Evolutionary conservation across 2,888 invertebrate species (phyloP), one percentile per base, ranked within the genome.

Genomic region (Dorcus hopei): DNA sequence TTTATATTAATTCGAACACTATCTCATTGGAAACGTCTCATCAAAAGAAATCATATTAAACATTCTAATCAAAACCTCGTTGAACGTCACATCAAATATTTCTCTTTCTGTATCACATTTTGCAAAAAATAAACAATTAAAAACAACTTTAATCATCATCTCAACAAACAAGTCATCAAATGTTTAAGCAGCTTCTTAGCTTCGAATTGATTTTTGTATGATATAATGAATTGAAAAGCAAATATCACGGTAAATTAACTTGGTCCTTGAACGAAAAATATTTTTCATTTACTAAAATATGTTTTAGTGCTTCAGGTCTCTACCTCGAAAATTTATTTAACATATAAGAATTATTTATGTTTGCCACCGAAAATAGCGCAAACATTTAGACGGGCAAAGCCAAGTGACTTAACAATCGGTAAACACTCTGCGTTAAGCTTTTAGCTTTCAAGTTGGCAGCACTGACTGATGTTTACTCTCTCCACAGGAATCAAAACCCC

Each of bases 401-500:
- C 51, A 52, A 55, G 50, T 50, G 54, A 54, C 54, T 58, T 54
- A 58, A 58, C 58, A 54, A 58, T 53, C 50, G 50, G 58, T 54
- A 53, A 58, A 58, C 58, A 58, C 52, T 23, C 16, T 23, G 59
- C 54, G 59, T 54, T 58, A 53, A 49, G 42, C 45, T 58, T 58
- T 54, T 42, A 53, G 58, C 58, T 58, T 58, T 58, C 49, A 58
- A 52, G 48, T 48, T 57, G 51, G 41, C 49, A 45, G 47, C 38
- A 47, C 55, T 55, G 52, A 61, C 62, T 61, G 63, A 62, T 61
- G 41, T 61, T 53, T 59, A 57, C 61, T 55, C 68, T 65, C 68
- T 65, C 67, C 63, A 66, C 68, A 64, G 70, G 69, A 70, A 70
- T 71, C 66, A 64, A 63, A 66, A 65, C 68, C 69, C 68, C 65